Conservation (phyloP, 2,888 invertebrate species). For the Conomelus anceps region DNA sequence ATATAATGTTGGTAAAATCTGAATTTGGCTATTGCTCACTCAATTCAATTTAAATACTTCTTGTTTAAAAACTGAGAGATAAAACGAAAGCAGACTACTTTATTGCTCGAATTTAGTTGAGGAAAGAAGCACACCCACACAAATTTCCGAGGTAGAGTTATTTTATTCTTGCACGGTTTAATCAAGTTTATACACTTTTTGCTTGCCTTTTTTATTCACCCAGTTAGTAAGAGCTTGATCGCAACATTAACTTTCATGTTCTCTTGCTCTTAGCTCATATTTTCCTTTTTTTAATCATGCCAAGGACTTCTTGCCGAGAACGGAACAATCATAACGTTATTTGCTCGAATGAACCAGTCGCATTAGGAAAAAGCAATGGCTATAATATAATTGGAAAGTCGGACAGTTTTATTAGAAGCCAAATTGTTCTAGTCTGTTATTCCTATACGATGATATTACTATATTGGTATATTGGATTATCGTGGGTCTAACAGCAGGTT, state of each 20-base stretch:
- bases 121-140: background rate
- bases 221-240: background rate
- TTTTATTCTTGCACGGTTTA: background rate
- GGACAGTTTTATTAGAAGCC: background rate
- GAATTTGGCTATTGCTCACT: too few species aligned
- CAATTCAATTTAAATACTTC: too few species aligned
- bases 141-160: background rate
- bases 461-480: background rate
- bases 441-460: background rate
- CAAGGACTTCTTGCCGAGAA: background rate
- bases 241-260: background rate
- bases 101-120: background rate
- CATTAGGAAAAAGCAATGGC: background rate
- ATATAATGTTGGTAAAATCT: too few species aligned
- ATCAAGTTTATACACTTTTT: background rate
- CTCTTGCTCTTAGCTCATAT: background rate
- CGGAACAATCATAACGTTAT: background rate
- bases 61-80: too few species aligned
- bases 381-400: background rate
- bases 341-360: background rate
- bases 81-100: too few species aligned
- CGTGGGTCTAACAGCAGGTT: background rate
- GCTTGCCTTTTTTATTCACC: background rate
- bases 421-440: background rate
- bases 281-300: background rate